Evolutionary conservation across 2,113 vertebrate genomes (phyloP), one percentile per base, ranked within the genome.

Genomic region (Phrynosoma platyrhinos): DNA sequence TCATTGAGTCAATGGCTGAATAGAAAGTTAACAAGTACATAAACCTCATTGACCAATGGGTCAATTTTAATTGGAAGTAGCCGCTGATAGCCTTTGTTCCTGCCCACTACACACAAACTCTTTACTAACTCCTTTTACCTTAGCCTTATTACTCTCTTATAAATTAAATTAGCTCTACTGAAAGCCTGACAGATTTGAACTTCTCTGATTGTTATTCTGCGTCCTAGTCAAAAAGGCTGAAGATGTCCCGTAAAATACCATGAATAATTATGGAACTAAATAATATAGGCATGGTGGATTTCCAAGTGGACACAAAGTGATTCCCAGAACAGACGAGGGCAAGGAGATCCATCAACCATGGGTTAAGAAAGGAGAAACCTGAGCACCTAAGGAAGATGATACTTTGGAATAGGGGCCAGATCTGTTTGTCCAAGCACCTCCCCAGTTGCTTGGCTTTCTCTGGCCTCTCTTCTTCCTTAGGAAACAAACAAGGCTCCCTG

Each of bases 371-470:
- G 76, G n/a, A 74, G 20, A 27, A 79, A 78, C 52, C 66, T 30
- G 20, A 80, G 72, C 79, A 80, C 85, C 53, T 66, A 84, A 27
- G 66, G 85, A 83, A 85, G 69, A 55, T 30, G 75, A 79, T 64
- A 53, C 72, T 47, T 58, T 23, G 76, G 82, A 23, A 5, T 40
- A 69, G n/a, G 84, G 55, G 79, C 64, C 27, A 32, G 40, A 89
- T 40, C 6, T 32, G 82, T 84, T 82, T 76, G 40, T n/a, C 72
- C 66, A 86, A 76, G 36, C 86, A 79, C 66, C 82, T 90, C 66
- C 75, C 40, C 64, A 83, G 62, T 77, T 83, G 75, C 74, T 83
- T 78, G 74, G 42, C 52, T 83, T 74, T 78, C 62, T 58, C 52
- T 79, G 32, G 79, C 64, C 14, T 78, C 74, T 53, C 53, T 78